Conservation (phyloP, 64 coral and sea anemone species). For the Montipora efflorescens region DNA sequence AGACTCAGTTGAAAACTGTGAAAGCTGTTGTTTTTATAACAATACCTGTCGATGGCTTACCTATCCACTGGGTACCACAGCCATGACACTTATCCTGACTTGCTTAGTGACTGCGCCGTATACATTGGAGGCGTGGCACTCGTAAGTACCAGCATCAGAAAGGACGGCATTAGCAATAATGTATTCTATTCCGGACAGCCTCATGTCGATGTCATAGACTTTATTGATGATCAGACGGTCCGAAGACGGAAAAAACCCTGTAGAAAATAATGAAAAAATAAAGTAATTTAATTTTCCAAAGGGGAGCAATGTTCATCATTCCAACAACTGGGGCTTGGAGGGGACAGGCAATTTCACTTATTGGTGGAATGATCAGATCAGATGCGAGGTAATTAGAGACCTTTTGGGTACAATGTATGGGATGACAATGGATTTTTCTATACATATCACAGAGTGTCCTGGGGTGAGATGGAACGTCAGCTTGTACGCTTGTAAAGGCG, state of each 20-base stretch:
- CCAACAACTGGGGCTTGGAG: too few relatives aligned
- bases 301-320: too few relatives aligned
- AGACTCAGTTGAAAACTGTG: too few relatives aligned
- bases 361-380: too few relatives aligned
- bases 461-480: too few relatives aligned
- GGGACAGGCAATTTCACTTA: too few relatives aligned
- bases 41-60: neutral
- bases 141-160: conserved; percentile 59
- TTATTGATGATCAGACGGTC: conserved; percentile 21
- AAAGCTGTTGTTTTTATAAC: neutral
- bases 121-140: conserved; percentile 45
- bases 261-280: neutral
- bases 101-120: conserved; percentile 31
- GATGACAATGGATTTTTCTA: neutral
- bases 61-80: neutral
- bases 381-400: too few relatives aligned
- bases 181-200: conserved; percentile 50
- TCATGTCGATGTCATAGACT: conserved; percentile 49
- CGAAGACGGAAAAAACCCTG: conserved; percentile 4
- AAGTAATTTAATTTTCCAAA: too few relatives aligned
- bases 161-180: conserved; percentile 25
- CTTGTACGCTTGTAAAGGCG: too few relatives aligned
- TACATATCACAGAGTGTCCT: neutral
- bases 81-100: conserved; percentile 31
- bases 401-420: neutral